Evolutionary conservation across 2,797 vertebrate species (phyloP), one percentile per base, ranked within the genome.

Genomic region (Ctenopoma kingsleyae): DNA sequence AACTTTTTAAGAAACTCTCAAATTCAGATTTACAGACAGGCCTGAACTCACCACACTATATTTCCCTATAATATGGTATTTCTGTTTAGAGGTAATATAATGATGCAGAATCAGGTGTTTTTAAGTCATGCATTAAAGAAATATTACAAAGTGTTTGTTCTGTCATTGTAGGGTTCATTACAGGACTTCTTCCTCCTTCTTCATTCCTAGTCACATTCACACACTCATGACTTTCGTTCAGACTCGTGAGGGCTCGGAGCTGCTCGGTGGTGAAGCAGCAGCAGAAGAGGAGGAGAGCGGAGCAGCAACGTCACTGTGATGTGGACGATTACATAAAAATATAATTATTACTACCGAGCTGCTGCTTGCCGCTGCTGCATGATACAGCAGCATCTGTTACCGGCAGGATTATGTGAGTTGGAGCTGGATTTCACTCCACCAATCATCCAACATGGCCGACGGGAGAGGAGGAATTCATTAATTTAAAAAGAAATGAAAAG

Each of bases 291-390:
- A 61, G 41, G 32, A 25, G 19, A 32, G 44, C 46, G 46, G 43
- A 41, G 48, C 36, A 53, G 67, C 74, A 55, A 80, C 76, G 53
- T 89, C 87, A 80, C 72, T 16, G 58, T 83, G 84, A 89, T 86
- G 85, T 80, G 82, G 78, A 78, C 56, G 61, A 78, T 90, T 86
- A 90, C 79, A 86, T 88, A 85, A 91, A 76, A 85, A 83, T 71
- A 63, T 67, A 71, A 88, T 87, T 83, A 89, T 86, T 83, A 79
- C 65, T 67, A 67, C 58, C 0, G 52, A 69, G 67, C 44, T 23
- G 68, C 61, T 27, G 25, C 63, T 8, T 19, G 47, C 54, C 17
- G 54, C 47, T n/a, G 74, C 69, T 69, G 63, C 76, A 85, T 82
- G 76, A 85, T 58, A 66, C 77, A 69, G 65, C 71, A 84, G 67